Evolutionary conservation across 2,888 invertebrate genomes (phyloP).

Genomic region (Melanostoma scalare): DNA sequence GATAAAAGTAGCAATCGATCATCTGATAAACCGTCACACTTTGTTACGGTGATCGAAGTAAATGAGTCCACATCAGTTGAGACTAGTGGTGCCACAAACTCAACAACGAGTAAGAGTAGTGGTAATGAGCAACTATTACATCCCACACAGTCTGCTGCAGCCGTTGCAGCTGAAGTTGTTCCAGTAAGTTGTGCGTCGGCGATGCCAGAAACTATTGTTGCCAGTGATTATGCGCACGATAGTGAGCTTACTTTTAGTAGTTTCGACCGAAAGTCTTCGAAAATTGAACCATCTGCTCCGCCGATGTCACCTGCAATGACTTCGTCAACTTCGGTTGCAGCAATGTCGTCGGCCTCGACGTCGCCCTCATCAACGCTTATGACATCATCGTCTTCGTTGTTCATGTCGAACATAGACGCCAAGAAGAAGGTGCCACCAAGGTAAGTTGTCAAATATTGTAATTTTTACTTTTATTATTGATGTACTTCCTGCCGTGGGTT

Average conservation of each 20-base stretch:
- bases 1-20: constrained; percentile 54
- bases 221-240: constrained; percentile 67
- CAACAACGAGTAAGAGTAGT: constrained; percentile 24
- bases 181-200: constrained; percentile 69
- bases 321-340: constrained; percentile 68
- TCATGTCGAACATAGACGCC: constrained; percentile 82
- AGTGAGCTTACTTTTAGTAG: constrained; percentile 78
- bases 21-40: constrained; percentile 82
- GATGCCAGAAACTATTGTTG: constrained; percentile 64
- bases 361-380: constrained; percentile 79
- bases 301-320: constrained; percentile 80
- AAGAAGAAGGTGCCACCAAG: constrained; percentile 87
- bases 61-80: constrained; percentile 85
- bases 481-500: background rate
- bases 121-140: constrained; percentile 32
- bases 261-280: constrained; percentile 77
- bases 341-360: constrained; percentile 71
- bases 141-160: constrained; percentile 61
- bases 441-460: constrained; percentile 79
- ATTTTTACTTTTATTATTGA: background rate
- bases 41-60: constrained; percentile 94
- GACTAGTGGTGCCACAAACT: constrained; percentile 35
- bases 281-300: constrained; percentile 79
- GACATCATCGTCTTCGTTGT: constrained; percentile 83
- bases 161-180: constrained; percentile 64